These are phyloP conservation scores for Nephrotoma appendiculata DNA, from an alignment of 2,888 invertebrate genomes.

Conservation along the genomic window DNA sequence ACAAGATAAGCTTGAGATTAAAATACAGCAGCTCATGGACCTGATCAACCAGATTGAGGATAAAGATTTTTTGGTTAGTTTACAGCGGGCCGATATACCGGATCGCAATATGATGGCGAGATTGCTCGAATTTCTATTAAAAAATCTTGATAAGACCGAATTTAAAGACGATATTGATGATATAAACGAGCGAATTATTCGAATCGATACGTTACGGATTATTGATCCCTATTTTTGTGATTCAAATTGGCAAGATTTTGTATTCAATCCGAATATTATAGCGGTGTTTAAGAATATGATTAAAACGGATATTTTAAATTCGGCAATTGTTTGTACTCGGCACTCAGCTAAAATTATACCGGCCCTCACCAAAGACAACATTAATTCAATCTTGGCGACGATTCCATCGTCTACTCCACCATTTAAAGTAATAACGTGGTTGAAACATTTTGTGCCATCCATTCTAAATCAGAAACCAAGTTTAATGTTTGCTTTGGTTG, in stretches of 20 bases:
- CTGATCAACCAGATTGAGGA: constrained; percentile 22
- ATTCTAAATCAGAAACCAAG: constrained; percentile 27
- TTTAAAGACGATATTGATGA: constrained; percentile 21
- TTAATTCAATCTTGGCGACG: constrained; percentile 22
- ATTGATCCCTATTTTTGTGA: constrained; percentile 30
- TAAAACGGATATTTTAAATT: constrained; percentile 24
- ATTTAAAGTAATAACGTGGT: constrained; percentile 27
- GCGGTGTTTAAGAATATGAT: constrained; percentile 24
- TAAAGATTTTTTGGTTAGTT: constrained; percentile 24
- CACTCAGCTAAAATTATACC: constrained; percentile 26
- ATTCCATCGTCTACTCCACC: constrained; percentile 27
- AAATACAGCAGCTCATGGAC: constrained; percentile 20
- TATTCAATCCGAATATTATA: constrained; percentile 26
- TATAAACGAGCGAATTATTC: constrained; percentile 27
- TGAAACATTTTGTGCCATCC: constrained; percentile 27
- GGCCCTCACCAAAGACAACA: constrained; percentile 20
- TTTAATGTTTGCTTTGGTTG: constrained; percentile 25
- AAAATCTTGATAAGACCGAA: constrained; percentile 20
- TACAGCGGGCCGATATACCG: constrained; percentile 24
- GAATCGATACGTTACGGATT: constrained; percentile 27
- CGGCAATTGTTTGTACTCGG: constrained; percentile 29
- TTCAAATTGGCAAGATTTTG: constrained; percentile 30
- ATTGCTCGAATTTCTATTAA: constrained; percentile 23
- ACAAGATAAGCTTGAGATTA: constrained; percentile 14
- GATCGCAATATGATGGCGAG: constrained; percentile 21